Base-by-base conservation (phyloP, 2,888 invertebrate genomes). In the Rotaria socialis region DNA sequence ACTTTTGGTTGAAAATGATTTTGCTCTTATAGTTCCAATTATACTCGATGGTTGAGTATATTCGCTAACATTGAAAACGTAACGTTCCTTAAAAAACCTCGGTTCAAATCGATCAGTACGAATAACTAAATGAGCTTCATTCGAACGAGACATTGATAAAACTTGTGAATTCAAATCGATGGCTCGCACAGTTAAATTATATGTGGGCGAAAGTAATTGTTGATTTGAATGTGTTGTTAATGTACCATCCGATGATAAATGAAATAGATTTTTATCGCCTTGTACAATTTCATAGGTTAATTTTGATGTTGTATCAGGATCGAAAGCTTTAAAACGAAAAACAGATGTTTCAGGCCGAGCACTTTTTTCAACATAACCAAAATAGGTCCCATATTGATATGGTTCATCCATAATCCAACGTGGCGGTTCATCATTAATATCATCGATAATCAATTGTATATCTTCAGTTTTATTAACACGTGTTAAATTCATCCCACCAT, bases 391-490 rank as follows among this genome's bases (percentile, higher is more conserved):
- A 80, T 43, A 80, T 80, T 80, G 75, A 80, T 43, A 80, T n/a
- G 87, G 87, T 55, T 87, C 87, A 84, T 85, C 85, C 87, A 87
- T 87, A 60, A 50, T 84, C 87, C 87, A 87, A 16, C 50, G 50
- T 16, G 87, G 87, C 27, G 60, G 56, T 74, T 87, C 87, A 58
- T 87, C 87, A 56, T 87, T 87, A 22, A 85, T 50, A 84, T 87
- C 87, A 52, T 80, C 75, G 14, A 80, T 47, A 8, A 43, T 22
- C 22, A 80, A 24, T 47, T 80, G 47, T 43, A 80, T 80, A 43
- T 80, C 75, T 80, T 80, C 75, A 11, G 75, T 47, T 80, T 80
- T 80, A 80, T 80, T 80, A 22, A 80, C 75, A 80, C 75, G 75
- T 80, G 75, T 80, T 47, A 80, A 43, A 24, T 80, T 41, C 67